Base-by-base conservation (phyloP, 2,113 vertebrate species). In the Chascanopsetta lugubris region DNA sequence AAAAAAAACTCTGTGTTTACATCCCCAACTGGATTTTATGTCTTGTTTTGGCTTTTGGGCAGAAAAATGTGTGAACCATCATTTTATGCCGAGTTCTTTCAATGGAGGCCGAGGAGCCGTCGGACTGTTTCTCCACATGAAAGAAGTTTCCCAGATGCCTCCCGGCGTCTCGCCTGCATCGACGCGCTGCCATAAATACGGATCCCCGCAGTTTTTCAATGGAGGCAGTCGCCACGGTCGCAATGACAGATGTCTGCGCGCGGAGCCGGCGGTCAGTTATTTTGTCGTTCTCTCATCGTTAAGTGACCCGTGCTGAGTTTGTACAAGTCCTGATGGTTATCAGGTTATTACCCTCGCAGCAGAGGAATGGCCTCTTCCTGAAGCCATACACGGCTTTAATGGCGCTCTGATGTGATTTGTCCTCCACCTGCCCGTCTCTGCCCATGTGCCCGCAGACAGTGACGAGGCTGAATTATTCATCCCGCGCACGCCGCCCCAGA, bases 401-500 rank as follows among this genome's bases (percentile, higher is more conserved):
- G 72, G 78, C 72, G 36, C 62, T 85, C 56, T 90, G 85, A 90
- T 87, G 78, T 64, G 73, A 89, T 87, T 86, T 84, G 74, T 72
- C 72, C 69, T 89, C 72, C 80, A 87, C 81, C 82, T 90, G 85
- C 65, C 53, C 83, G 81, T 84, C 88, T 69, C 2, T 20, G 38
- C 62, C 77, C 64, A 66, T 88, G 62, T 46, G 75, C 76, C 76
- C 75, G 61, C 48, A 78, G 86, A 87, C 83, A 82, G 68, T 83
- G 79, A 91, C 66, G 6, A 63, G 80, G 48, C 77, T 89, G 83
- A 83, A 84, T 89, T 74, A 84, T 90, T 86, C 86, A 86, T 78
- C 66, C n/a, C 26, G 66, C 69, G 54, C 79, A 77, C 87, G 85
- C 83, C 86, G 85, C 63, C 74, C 36, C 54, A 54, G 58, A 82